A percentile compares a stretch with the other conserved stretches of the same genome.
Conservation (phyloP, 2,113 vertebrate genomes). For the Macquaria australasica region DNA sequence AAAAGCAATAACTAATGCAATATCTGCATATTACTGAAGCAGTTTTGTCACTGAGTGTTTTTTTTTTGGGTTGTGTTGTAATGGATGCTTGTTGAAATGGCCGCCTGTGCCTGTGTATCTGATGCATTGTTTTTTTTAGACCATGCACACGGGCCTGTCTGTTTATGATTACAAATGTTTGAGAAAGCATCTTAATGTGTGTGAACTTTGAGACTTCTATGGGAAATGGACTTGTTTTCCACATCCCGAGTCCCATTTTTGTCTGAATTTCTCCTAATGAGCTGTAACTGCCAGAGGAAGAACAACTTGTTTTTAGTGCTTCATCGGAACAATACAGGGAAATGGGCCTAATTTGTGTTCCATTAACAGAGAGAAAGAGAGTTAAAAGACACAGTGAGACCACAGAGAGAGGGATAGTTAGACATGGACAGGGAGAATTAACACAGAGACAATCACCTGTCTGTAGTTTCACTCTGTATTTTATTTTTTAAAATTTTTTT, state of each 20-base stretch:
- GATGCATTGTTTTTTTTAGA: slow-evolving; percentile 13
- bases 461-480: neutral
- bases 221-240: slow-evolving; percentile 38
- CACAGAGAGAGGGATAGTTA: neutral
- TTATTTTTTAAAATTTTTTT: too few relatives aligned
- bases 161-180: slow-evolving; percentile 55
- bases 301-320: slow-evolving; percentile 45
- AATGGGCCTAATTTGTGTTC: slow-evolving; percentile 62
- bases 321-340: slow-evolving; percentile 32
- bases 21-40: neutral
- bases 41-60: neutral
- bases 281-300: slow-evolving; percentile 48
- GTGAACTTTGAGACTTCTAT: slow-evolving; percentile 36
- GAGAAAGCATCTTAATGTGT: slow-evolving; percentile 52
- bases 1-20: slow-evolving; percentile 22
- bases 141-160: neutral
- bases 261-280: slow-evolving; percentile 58
- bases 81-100: slow-evolving; percentile 1
- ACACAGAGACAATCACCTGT: neutral
- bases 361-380: slow-evolving; percentile 48
- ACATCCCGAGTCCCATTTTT: slow-evolving; percentile 7
- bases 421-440: neutral
- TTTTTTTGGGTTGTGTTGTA: slow-evolving; percentile 17
- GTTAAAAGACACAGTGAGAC: slow-evolving; percentile 33
- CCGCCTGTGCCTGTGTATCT: neutral